Conservation (phyloP, 2,888 invertebrate species). For the Morpho achilles region DNA sequence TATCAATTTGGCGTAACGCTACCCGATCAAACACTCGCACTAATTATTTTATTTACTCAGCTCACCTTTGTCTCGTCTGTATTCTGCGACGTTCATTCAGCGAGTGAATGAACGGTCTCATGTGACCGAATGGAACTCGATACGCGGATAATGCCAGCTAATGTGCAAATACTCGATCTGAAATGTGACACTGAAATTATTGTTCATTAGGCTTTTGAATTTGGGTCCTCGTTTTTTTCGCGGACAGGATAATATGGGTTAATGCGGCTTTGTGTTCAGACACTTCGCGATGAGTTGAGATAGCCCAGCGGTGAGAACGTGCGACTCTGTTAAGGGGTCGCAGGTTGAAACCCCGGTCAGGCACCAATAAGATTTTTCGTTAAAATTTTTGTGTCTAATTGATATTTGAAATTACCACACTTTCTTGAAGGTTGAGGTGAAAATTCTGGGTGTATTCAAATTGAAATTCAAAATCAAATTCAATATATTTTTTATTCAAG, state of each 20-base stretch:
- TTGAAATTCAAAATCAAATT: too few species aligned
- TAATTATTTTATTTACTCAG: slow-evolving; percentile 63
- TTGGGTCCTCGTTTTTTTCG: slow-evolving; percentile 1
- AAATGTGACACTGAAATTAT: slow-evolving; percentile 45
- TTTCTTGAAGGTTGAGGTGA: too few species aligned
- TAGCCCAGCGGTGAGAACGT: too few species aligned
- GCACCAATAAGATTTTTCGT: too few species aligned
- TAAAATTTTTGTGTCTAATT: too few species aligned
- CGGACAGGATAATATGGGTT: slow-evolving; percentile 10
- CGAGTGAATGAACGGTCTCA: slow-evolving; percentile 33
- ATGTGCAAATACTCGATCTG: slow-evolving; percentile 46
- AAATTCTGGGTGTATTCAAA: too few species aligned
- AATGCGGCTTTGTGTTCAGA: slow-evolving; percentile 4
- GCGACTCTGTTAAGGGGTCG: too few species aligned
- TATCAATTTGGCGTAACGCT: slow-evolving; percentile 49
- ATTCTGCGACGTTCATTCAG: slow-evolving; percentile 32
- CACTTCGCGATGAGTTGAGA: background rate
- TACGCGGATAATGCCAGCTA: slow-evolving; percentile 48
- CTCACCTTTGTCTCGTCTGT: slow-evolving; percentile 38
- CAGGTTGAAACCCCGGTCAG: too few species aligned
- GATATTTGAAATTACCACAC: too few species aligned
- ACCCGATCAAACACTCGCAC: slow-evolving; percentile 65
- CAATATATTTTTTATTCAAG: too few species aligned
- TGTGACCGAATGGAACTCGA: slow-evolving; percentile 41
- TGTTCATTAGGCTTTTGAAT: slow-evolving; percentile 37